Percentiles rank a stretch among this genome's conserved stretches.
Conservation (phyloP, 2,888 invertebrate genomes). For the Tipula lateralis region DNA sequence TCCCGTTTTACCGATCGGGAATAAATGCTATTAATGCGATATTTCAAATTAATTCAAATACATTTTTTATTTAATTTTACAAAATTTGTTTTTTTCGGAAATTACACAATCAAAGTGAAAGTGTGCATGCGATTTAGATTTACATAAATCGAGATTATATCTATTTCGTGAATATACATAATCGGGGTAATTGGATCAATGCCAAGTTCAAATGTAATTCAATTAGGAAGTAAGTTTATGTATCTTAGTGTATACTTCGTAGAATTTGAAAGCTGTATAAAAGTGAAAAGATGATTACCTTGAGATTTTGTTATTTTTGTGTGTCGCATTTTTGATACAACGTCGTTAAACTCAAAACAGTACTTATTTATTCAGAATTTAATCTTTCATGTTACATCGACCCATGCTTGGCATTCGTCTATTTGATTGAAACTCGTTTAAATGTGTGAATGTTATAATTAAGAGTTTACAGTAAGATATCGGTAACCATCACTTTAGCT, state of each 20-base stretch:
- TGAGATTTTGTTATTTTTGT: background rate
- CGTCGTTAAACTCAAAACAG: background rate
- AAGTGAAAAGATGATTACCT: background rate
- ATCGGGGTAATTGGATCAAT: background rate
- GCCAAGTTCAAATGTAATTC: background rate
- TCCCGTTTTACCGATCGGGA: conserved; percentile 33
- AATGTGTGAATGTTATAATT: too few relatives aligned
- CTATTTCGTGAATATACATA: background rate
- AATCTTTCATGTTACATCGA: background rate
- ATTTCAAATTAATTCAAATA: background rate
- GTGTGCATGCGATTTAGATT: background rate
- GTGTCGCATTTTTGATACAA: background rate
- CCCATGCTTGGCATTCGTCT: background rate
- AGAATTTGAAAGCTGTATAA: background rate
- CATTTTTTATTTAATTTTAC: background rate
- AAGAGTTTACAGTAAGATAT: too few relatives aligned
- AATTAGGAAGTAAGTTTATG: background rate
- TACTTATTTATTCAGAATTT: background rate
- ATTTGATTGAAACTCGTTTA: too few relatives aligned
- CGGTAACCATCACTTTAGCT: too few relatives aligned
- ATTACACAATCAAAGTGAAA: background rate
- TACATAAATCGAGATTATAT: too few relatives aligned
- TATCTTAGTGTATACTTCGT: background rate
- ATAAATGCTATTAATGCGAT: background rate
- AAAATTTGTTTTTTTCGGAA: background rate